phyloP scores from a whole-genome alignment of 2,888 invertebrate species.

The Auanema sp. region DNA sequence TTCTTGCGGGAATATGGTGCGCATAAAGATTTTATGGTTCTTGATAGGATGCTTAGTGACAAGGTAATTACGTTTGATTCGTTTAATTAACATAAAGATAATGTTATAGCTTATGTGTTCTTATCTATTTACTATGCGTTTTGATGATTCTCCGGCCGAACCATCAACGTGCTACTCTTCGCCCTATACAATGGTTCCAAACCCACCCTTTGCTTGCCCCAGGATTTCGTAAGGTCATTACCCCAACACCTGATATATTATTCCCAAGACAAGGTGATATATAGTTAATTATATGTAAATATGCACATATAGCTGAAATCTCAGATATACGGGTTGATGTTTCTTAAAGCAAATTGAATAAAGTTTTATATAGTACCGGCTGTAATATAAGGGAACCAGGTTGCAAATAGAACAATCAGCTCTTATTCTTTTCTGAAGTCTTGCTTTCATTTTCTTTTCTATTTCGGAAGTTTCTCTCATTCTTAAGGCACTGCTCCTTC shows the following conservation, averaged over 20 bases:
- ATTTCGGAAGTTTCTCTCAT: too few species aligned
- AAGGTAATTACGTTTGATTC: constrained; percentile 24
- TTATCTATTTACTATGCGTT: constrained; percentile 35
- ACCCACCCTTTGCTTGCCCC: constrained; percentile 50
- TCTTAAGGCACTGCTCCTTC: too few species aligned
- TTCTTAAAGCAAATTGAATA: too few species aligned
- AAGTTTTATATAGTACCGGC: too few species aligned
- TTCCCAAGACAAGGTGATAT: constrained; percentile 9
- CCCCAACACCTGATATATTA: constrained; percentile 46
- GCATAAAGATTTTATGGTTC: constrained; percentile 55
- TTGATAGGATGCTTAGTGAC: constrained; percentile 57
- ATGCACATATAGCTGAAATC: too few species aligned
- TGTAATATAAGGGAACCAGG: too few species aligned
- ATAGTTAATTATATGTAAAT: too few species aligned
- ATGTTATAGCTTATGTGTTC: constrained; percentile 27
- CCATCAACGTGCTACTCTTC: constrained; percentile 27
- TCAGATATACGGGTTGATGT: too few species aligned
- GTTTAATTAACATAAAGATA: constrained; percentile 8
- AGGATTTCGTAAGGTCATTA: constrained; percentile 53
- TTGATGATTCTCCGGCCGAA: constrained; percentile 30
- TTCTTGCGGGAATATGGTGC: constrained; percentile 23
- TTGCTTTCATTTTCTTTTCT: too few species aligned
- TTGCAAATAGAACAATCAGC: too few species aligned
- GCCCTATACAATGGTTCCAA: constrained; percentile 46
- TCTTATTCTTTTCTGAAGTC: too few species aligned